Base-by-base conservation (phyloP, 2,797 vertebrate species). In the Heterohyrax brucei region DNA sequence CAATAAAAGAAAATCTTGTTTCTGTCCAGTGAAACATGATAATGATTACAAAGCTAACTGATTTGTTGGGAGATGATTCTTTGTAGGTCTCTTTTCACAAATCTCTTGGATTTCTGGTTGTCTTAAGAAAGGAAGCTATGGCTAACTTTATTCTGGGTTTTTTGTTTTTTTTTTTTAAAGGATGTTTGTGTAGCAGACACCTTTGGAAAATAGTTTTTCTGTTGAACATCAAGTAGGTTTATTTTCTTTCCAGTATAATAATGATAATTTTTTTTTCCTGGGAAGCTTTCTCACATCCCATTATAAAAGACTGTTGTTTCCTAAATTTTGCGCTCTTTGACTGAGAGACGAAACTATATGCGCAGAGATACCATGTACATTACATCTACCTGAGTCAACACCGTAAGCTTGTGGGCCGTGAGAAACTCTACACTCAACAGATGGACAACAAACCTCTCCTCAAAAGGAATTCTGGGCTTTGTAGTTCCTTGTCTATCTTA, bases 401-500 rank as follows among this genome's bases (percentile, higher is more conserved):
- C 33, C 19, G 9, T 73, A 13, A 7, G n/a, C 44, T 14, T 33
- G 7, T 39, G 10, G 0, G 6, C 7, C 0, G 0, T 12, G 3
- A 48, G 50, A 83, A 73, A 84, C 1, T 3, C n/a, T 3, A 72
- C 22, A 6, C 12, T 75, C n/a, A 10, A 24, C 30, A 70, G 2
- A 21, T 75, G 39, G 21, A 16, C 21, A 75, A 46, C 73, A 75
- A 46, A 13, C 1, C 5, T 5, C 44, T 75, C 22, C 39, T 75
- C 44, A 39, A 75, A 44, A 44, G 21, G 21, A 24, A n/a, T 7
- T n/a, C 30, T n/a, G 13, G 66, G 30, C 9, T 75, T 33, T 75
- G 22, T 12, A 46, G 21, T 75, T 44, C 22, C 21, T 75, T 46
- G 22, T 44, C 10, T 46, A 44, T 21, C 39, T 46, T 46, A 24